Conservation (phyloP, 1,140 invertebrate genomes). For the Micrasema minimum region DNA sequence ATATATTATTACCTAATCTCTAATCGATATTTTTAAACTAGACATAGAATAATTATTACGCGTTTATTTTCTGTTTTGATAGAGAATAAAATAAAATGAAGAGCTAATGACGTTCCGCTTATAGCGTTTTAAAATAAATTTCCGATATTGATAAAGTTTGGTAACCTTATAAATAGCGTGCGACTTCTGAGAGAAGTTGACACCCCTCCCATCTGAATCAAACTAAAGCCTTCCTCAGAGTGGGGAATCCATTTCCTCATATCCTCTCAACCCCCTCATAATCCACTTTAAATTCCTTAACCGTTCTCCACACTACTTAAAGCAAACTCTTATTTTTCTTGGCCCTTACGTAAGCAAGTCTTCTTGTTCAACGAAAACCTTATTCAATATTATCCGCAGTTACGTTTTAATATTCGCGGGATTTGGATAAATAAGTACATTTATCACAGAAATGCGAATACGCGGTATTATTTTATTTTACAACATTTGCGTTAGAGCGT, state of each 20-base stretch:
- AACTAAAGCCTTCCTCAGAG: conserved; percentile 27
- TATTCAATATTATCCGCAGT: conserved; percentile 16
- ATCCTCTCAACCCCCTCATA: conserved; percentile 28
- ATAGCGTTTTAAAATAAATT: too few species aligned
- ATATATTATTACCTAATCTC: too few species aligned
- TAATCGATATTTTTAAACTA: too few species aligned
- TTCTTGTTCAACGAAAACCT: not conserved
- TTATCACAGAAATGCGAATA: not conserved
- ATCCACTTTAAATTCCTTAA: conserved; percentile 35
- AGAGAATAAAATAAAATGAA: too few species aligned
- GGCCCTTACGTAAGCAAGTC: conserved; percentile 14
- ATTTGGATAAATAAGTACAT: not conserved
- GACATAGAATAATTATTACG: too few species aligned
- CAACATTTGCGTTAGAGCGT: too few species aligned
- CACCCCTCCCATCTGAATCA: conserved; percentile 21
- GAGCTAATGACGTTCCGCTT: too few species aligned
- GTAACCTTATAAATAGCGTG: conserved; percentile 11
- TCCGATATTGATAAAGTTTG: not conserved
- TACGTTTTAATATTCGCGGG: conserved; percentile 2
- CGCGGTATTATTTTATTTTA: too few species aligned
- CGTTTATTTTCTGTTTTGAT: too few species aligned
- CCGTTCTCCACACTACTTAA: conserved; percentile 22
- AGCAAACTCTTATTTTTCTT: conserved; percentile 31
- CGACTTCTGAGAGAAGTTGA: conserved; percentile 22
- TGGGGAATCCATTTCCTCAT: conserved; percentile 36